Evolutionary conservation across 2,888 invertebrate species (phyloP).

Genomic region (Uropetala carovei): DNA sequence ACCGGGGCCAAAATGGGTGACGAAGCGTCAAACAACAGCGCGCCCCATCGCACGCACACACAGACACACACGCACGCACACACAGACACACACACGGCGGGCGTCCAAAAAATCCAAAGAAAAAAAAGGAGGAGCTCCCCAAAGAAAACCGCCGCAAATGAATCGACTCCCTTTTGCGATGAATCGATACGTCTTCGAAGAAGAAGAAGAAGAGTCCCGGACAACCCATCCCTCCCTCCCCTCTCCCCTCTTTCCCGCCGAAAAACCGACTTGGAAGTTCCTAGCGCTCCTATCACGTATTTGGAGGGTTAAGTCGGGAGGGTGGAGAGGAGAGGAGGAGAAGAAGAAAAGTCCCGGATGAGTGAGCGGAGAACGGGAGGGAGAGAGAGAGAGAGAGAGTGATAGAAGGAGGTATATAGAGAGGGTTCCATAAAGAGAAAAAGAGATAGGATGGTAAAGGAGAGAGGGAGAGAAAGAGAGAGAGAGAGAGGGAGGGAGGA

Average conservation of each 20-base stretch:
- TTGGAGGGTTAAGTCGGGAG: neutral
- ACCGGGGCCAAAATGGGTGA: neutral
- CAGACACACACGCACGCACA: too few relatives aligned
- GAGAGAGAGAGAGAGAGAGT: too few relatives aligned
- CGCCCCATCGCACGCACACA: neutral
- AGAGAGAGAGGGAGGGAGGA: neutral
- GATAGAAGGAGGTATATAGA: neutral
- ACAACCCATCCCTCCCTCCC: neutral
- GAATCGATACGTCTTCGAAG: neutral
- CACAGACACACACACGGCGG: neutral
- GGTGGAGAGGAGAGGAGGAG: too few relatives aligned
- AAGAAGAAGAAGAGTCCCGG: neutral
- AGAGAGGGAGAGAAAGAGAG: neutral
- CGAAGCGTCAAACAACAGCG: conserved; percentile 16
- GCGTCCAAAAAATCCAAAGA: neutral
- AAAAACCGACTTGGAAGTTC: neutral
- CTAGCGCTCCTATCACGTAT: conserved; percentile 25
- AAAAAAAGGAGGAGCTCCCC: neutral
- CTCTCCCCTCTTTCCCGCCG: neutral
- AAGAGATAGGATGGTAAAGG: neutral
- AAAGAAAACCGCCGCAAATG: neutral
- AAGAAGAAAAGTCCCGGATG: neutral
- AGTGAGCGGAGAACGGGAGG: neutral
- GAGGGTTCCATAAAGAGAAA: neutral
- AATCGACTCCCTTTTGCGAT: conserved; percentile 23